phyloP scores from a whole-genome alignment of 2,113 vertebrate species.

The Cygnus atratus region DNA sequence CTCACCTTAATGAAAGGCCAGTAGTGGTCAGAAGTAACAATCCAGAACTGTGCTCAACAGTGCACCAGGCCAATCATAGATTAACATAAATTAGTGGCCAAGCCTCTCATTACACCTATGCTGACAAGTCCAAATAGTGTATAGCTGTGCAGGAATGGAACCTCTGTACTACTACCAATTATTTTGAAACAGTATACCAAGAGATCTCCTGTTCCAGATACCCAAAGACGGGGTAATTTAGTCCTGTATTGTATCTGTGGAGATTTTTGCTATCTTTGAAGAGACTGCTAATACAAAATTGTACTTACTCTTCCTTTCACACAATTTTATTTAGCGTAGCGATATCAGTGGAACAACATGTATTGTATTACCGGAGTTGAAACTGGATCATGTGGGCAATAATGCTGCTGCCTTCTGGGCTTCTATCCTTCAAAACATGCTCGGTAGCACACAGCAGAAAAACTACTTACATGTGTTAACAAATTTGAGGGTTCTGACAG shows the following conservation, averaged over 20 bases:
- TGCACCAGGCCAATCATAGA: fast-evolving
- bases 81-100: background rate
- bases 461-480: too few relatives aligned
- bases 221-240: too few relatives aligned
- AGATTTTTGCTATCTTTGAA: background rate
- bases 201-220: background rate
- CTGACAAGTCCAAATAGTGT: background rate
- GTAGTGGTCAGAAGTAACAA: background rate
- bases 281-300: background rate
- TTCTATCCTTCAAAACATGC: background rate
- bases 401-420: background rate
- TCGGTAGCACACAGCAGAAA: background rate
- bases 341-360: background rate
- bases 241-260: background rate
- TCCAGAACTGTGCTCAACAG: background rate
- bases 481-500: background rate
- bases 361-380: background rate
- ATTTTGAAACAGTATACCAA: background rate
- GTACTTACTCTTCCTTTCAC: background rate
- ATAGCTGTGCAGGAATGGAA: background rate
- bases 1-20: background rate
- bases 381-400: background rate
- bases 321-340: background rate
- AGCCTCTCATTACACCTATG: background rate
- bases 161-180: background rate